Evolutionary conservation across 2,113 vertebrate genomes (phyloP), one percentile per base, ranked within the genome.

Genomic region (Tamias sibiricus): DNA sequence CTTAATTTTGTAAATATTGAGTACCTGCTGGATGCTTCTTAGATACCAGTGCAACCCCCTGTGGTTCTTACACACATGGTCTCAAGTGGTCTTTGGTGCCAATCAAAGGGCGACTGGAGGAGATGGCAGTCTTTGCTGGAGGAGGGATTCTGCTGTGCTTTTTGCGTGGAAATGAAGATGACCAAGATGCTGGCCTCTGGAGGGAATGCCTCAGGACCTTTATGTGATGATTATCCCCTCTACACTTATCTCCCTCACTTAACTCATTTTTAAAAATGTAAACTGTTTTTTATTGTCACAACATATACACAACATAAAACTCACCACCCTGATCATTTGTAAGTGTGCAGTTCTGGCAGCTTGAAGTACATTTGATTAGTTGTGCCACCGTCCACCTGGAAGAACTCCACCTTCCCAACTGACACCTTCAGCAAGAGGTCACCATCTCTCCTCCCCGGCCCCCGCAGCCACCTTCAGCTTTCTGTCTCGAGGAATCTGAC

Each of bases 21-120:
- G 66, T 32, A 22, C n/a, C 40, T 59, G 40, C 44, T 47, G 79
- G 81, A 14, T 40, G 57, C 37, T 52, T n/a, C 30, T 42, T 32
- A n/a, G 57, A 24, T 8, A 4, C 2, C 7, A 20, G 4, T 37
- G 30, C 7, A 13, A 0, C 0, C 0, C 0, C 14, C 28, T 20
- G 28, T 2, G 0, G 4, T 7, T 26, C 42, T 37, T 9, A 0
- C 14, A 54, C 40, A 13, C 0, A 6, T 37, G 76, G 62, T n/a
- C 49, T 62, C 19, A 7, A 0, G 5, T 30, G 77, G 22, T 42
- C 32, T 37, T 6, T 0, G 57, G 57, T 16, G 22, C 16, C 16
- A 22, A 4, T 6, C 0, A 3, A 83, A 64, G 79, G 69, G 32
- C 8, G 40, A 13, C 17, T 8, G 16, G 59, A 40, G 37, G 49